Evolutionary conservation across 2,888 invertebrate genomes (phyloP).

Genomic region (Chrysotoxum bicinctum): DNA sequence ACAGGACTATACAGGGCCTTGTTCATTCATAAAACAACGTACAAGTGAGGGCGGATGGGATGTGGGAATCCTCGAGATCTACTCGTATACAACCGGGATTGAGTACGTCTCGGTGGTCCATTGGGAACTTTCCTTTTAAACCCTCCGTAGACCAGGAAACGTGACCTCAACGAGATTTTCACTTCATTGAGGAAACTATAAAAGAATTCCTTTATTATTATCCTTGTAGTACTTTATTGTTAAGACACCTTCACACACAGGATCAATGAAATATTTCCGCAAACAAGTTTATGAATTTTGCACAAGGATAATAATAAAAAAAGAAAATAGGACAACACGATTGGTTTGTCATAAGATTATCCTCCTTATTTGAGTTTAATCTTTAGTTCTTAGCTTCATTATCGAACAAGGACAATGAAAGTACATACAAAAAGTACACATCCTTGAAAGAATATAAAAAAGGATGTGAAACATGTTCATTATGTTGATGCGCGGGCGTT

Average conservation of each 20-base stretch:
- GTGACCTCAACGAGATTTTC: slow-evolving; percentile 60
- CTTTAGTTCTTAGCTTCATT: slow-evolving; percentile 39
- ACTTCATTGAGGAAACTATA: slow-evolving; percentile 32
- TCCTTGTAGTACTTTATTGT: slow-evolving; percentile 52
- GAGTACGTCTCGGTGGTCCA: slow-evolving; percentile 46
- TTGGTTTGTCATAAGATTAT: slow-evolving; percentile 68
- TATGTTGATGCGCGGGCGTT: slow-evolving; percentile 21
- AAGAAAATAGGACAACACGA: slow-evolving; percentile 22
- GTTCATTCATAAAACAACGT: slow-evolving; percentile 50
- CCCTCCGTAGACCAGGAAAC: slow-evolving; percentile 16
- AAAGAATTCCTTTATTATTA: slow-evolving; percentile 43
- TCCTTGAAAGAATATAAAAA: slow-evolving; percentile 37
- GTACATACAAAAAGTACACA: slow-evolving; percentile 14
- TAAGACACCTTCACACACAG: slow-evolving; percentile 42
- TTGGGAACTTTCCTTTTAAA: slow-evolving; percentile 17
- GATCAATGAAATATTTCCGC: slow-evolving; percentile 71
- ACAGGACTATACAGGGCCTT: slow-evolving; percentile 5
- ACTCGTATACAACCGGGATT: slow-evolving; percentile 7
- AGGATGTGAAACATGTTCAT: slow-evolving; percentile 32
- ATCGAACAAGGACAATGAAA: slow-evolving; percentile 22
- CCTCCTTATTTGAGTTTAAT: slow-evolving; percentile 50
- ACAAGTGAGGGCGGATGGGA: slow-evolving; percentile 34
- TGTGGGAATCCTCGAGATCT: slow-evolving; percentile 49
- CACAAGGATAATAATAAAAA: slow-evolving; percentile 30
- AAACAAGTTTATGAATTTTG: slow-evolving; percentile 51